Base-by-base conservation (phyloP, 2,888 invertebrate species). In the Sabellastarte sp. region DNA sequence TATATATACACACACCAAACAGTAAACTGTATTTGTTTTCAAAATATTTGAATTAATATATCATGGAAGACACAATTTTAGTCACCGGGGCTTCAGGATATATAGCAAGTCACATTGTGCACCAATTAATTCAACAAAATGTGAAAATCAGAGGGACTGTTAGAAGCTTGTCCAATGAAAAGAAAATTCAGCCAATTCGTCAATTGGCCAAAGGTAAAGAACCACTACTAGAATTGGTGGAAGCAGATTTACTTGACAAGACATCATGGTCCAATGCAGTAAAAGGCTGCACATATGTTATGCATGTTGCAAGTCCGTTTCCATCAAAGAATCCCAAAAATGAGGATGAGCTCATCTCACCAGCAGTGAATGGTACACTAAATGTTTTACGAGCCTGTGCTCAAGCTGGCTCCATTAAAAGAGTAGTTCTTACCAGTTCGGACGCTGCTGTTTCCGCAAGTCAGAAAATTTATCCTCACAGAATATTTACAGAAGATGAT, bases 341-440 rank as follows among this genome's bases (percentile, higher is more conserved):
- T 67, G 84, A 84, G 59, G 75, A 76, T 57, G 84, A 84, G 53
- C 65, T 85, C 1, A 79, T 86, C 26, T 78, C 80, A 62, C 84
- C 85, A 1, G 86, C 86, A 15, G 82, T 86, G 15, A 84, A 87
- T 53, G 86, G 86, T 2, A 86, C 86, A 0, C 76, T 82, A 65
- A 79, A 77, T 61, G 84, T 87, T 1, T 74, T 87, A 20, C 81
- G 83, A 71, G 86, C 86, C 29, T 84, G 85, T 70, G 77, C 80
- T 15, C 79, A 78, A 55, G 79, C 80, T 61, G 80, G 79, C 58
- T 77, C 84, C 15, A 85, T 87, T 57, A 84, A 84, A 73, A 80
- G 86, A 66, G 85, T 87, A 24, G 86, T 87, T 20, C 74, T 87
- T 28, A 87, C 87, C 2, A 85, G 85, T 63, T 86, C 86, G 3